Conservation (phyloP, 2,113 vertebrate genomes). For the Psettodes erumei region DNA sequence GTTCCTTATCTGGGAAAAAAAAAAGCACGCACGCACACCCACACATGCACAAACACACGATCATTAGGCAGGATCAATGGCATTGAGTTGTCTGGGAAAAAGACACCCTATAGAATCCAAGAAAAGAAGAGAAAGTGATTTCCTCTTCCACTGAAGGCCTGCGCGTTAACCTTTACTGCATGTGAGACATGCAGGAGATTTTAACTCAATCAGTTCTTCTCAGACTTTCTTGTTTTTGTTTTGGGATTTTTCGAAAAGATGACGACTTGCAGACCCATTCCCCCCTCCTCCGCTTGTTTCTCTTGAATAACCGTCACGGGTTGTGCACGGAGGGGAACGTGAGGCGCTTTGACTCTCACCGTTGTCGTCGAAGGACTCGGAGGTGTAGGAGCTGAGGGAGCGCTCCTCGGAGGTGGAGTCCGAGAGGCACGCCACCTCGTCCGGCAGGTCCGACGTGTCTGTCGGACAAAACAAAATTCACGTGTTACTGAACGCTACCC, state of each 20-base stretch:
- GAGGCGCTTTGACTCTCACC: too few relatives aligned
- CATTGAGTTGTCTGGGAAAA: conserved; percentile 47
- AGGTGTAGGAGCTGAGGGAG: conserved; percentile 93
- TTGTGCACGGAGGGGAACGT: too few relatives aligned
- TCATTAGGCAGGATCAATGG: conserved; percentile 56
- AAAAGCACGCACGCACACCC: conserved; percentile 11
- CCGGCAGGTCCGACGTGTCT: conserved; percentile 83
- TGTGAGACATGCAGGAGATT: background rate
- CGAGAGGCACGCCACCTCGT: conserved; percentile 88
- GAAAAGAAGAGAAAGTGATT: conserved; percentile 5
- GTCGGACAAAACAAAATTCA: conserved; percentile 50
- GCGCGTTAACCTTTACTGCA: background rate
- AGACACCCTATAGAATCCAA: conserved; percentile 15
- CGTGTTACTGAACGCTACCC: too few relatives aligned
- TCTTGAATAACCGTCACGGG: background rate
- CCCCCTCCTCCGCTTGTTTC: background rate
- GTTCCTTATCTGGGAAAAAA: conserved; percentile 12
- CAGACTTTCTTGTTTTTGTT: background rate
- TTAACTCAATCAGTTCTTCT: background rate
- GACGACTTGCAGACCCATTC: background rate
- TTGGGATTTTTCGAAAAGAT: too few relatives aligned
- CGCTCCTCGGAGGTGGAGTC: conserved; percentile 92
- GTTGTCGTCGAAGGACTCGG: conserved; percentile 95
- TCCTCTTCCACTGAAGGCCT: background rate
- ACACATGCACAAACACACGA: background rate